Evolutionary conservation across 1,140 invertebrate genomes (phyloP), one percentile per base, ranked within the genome.

Genomic region (Oryctes rhinoceros): DNA sequence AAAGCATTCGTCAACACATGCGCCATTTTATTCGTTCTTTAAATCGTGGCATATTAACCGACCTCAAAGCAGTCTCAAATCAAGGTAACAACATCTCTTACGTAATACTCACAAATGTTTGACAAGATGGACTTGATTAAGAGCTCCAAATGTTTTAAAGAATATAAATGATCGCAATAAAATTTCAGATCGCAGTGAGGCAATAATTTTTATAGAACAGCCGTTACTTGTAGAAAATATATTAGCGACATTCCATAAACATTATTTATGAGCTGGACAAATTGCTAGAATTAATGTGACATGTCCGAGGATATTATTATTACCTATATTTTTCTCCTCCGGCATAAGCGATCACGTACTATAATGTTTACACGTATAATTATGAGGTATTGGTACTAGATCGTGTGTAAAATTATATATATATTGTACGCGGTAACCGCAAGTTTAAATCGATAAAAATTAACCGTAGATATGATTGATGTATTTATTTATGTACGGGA

Each of bases 231-330:
- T n/a, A 59, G 53, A 59, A 59, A n/a, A 59, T 59, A 59, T 18
- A 59, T 59, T 59, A 59, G 18, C 53, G 15, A 18, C 53, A 59
- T 59, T 59, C 53, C 53, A n/a, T n/a, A 15, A 59, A 59, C 18
- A 59, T 59, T n/a, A 59, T 59, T 59, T 59, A 59, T 59, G 53
- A 18, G n/a, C 24, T n/a, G 15, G 39, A 59, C 53, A 59, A 59
- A 59, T 59, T 59, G 53, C 15, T 59, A 59, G 13, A 59, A 59
- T 59, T 59, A 59, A 59, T 59, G 53, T 6, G 18, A 59, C 53
- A 18, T 59, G 53, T 18, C 10, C 15, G 18, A 13, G 15, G 15
- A 59, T 59, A 59, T 59, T 59, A n/a, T n/a, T n/a, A n/a, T n/a
- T n/a, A n/a, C n/a, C n/a, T n/a, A 30, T 1, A 30, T 59, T 53